Evolutionary conservation across 2,797 vertebrate genomes (phyloP).

Genomic region (Diceros bicornis): DNA sequence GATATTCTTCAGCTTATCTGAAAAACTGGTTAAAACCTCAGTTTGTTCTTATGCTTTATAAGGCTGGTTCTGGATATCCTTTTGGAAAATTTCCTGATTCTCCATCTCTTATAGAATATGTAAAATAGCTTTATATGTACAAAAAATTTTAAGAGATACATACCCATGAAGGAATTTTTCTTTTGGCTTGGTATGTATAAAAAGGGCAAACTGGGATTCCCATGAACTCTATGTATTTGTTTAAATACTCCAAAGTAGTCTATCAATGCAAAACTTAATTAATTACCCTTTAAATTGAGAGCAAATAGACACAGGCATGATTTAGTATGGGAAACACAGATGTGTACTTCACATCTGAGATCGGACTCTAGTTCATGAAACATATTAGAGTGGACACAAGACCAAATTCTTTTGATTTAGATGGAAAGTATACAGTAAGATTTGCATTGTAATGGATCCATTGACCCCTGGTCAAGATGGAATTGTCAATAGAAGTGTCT

Average conservation of each 20-base stretch:
- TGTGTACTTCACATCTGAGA: constrained; percentile 72
- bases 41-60: background rate
- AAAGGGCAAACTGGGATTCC: constrained; percentile 10
- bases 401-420: constrained; percentile 82
- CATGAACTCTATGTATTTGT: constrained; percentile 39
- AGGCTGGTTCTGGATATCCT: background rate
- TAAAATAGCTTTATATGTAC: background rate
- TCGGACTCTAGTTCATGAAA: constrained; percentile 75
- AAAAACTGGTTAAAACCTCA: background rate
- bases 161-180: background rate
- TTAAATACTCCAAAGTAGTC: constrained; percentile 67
- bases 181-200: background rate
- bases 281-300: constrained; percentile 78
- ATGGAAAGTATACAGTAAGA: constrained; percentile 81
- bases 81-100: constrained; percentile 1
- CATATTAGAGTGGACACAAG: constrained; percentile 82
- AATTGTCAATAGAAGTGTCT: constrained; percentile 86
- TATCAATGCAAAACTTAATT: constrained; percentile 76
- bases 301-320: constrained; percentile 70
- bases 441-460: constrained; percentile 85
- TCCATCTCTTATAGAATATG: background rate
- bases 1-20: background rate
- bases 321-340: constrained; percentile 80
- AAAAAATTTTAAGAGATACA: background rate
- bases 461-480: constrained; percentile 84